These are phyloP conservation scores for Apus apus DNA, from an alignment of 2,113 vertebrate species.

Conservation along the genomic window DNA sequence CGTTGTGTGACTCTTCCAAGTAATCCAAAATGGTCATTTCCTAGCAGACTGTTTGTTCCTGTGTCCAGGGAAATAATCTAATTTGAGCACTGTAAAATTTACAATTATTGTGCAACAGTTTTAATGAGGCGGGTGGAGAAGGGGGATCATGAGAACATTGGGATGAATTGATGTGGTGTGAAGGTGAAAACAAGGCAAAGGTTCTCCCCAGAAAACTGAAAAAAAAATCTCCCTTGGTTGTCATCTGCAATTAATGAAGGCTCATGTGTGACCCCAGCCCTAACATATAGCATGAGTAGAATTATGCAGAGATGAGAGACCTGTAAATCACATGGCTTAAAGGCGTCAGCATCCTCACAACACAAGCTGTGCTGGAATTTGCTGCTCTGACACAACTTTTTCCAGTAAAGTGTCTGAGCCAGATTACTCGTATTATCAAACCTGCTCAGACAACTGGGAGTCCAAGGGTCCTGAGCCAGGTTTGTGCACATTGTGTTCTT, in stretches of 20 bases:
- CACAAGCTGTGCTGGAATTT: not conserved
- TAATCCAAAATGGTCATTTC: constrained; percentile 66
- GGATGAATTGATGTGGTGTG: not conserved
- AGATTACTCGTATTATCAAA: not conserved
- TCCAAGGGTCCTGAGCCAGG: not conserved
- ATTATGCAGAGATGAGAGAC: not conserved
- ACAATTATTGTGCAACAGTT: constrained; percentile 57
- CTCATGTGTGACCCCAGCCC: not conserved
- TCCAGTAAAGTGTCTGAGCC: not conserved
- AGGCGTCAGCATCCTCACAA: not conserved
- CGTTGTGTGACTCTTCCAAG: constrained; percentile 33
- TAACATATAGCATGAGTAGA: not conserved
- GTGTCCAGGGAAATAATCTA: constrained; percentile 63
- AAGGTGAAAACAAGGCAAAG: constrained; percentile 39
- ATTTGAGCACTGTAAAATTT: constrained; percentile 39
- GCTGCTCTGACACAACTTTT: not conserved
- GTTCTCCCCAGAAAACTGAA: not conserved
- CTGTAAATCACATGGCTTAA: not conserved
- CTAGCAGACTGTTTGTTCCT: constrained; percentile 65
- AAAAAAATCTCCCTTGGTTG: not conserved
- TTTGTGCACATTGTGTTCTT: not conserved
- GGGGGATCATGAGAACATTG: not conserved
- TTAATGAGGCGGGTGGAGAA: not conserved
- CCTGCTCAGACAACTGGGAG: not conserved
- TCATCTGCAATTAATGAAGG: constrained; percentile 18